These are phyloP conservation scores for Heteromormyrus szaboi DNA, from an alignment of 2,797 vertebrate genomes.

Conservation along the genomic window DNA sequence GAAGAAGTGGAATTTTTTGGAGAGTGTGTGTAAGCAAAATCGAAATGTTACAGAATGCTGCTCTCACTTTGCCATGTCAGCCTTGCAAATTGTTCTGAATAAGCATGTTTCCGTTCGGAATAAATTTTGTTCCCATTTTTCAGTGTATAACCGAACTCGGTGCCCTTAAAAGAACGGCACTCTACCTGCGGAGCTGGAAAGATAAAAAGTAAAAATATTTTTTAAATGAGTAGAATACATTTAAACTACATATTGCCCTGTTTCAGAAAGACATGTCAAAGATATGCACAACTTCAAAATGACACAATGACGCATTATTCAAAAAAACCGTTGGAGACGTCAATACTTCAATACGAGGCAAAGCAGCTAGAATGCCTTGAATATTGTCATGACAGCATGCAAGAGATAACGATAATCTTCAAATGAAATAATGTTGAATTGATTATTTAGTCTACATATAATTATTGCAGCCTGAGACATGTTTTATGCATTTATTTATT, in stretches of 20 bases:
- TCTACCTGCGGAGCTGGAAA: neutral
- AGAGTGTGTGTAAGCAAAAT: neutral
- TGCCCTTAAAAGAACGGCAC: neutral
- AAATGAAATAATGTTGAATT: neutral
- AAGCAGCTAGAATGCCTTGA: neutral
- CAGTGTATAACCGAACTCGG: neutral
- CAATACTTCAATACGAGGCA: constrained; percentile 1
- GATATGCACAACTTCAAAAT: neutral
- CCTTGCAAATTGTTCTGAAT: constrained; percentile 3
- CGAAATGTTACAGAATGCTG: neutral
- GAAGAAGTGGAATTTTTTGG: neutral
- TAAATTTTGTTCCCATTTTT: neutral
- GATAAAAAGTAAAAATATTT: neutral
- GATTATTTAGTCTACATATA: constrained; percentile 10
- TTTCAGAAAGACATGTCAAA: neutral
- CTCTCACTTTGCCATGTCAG: neutral
- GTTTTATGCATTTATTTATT: constrained; percentile 54
- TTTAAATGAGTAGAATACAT: neutral
- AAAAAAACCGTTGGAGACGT: neutral
- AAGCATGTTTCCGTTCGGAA: neutral
- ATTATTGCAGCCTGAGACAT: constrained; percentile 23
- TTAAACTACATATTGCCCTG: neutral
- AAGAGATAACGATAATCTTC: neutral
- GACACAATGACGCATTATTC: neutral
- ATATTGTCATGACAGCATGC: neutral